A percentile compares a stretch with the other conserved stretches of the same genome.
Conservation (phyloP, 2,888 invertebrate genomes). For the Lottia gigantea region DNA sequence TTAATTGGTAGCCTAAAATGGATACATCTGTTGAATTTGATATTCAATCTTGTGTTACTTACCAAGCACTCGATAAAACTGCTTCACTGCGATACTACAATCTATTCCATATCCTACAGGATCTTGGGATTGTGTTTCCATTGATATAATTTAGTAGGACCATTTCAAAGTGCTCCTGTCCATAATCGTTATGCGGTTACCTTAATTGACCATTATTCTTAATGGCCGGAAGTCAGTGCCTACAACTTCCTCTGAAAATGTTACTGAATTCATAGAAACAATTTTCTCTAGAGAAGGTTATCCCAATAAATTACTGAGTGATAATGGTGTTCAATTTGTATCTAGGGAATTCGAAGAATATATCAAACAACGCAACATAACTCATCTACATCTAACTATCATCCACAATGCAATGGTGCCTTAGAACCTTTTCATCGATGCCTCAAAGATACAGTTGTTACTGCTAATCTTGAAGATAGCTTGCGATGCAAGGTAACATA, state of each 20-base stretch:
- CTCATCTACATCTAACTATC: conserved; percentile 37
- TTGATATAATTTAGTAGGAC: conserved; percentile 69
- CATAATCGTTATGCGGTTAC: conserved; percentile 51
- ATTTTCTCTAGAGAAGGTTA: conserved; percentile 45
- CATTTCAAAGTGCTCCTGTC: conserved; percentile 27
- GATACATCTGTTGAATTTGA: conserved; percentile 34
- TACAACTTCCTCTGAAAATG: conserved; percentile 27
- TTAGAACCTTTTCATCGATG: conserved; percentile 38
- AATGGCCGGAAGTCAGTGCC: conserved; percentile 65
- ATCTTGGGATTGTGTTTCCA: conserved; percentile 64
- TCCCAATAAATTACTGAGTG: conserved; percentile 52
- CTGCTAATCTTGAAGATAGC: no score
- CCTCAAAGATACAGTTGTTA: neutral
- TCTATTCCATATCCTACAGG: conserved; percentile 41
- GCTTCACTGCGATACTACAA: conserved; percentile 30
- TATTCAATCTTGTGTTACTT: conserved; percentile 17
- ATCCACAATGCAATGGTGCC: conserved; percentile 51
- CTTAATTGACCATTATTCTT: conserved; percentile 65
- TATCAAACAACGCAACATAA: conserved; percentile 38
- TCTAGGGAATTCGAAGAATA: conserved; percentile 41
- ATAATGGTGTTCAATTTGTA: conserved; percentile 58
- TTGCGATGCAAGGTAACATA: no score
- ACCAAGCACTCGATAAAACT: conserved; percentile 16
- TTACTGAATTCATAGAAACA: conserved; percentile 33
- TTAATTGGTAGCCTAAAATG: conserved; percentile 42